Evolutionary conservation across 2,797 vertebrate genomes (phyloP).

Genomic region (Mormyrus hasselquistii): DNA sequence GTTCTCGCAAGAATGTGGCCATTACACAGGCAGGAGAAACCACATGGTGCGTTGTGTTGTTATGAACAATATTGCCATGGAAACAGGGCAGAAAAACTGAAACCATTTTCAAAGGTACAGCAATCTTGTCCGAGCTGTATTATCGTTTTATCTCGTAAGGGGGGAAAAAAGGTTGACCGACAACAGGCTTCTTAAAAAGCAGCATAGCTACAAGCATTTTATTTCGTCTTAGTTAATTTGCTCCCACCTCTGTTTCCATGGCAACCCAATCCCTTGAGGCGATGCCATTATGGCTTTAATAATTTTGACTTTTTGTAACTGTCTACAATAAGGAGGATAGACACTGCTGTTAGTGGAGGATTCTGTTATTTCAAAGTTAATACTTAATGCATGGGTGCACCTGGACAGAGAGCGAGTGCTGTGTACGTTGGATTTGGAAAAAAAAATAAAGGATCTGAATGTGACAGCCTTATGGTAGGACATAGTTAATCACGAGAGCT

Average conservation of each 20-base stretch:
- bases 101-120: conserved; percentile 5
- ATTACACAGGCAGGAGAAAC: background rate
- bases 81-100: conserved; percentile 12
- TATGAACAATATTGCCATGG: conserved; percentile 17
- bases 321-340: background rate
- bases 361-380: background rate
- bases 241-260: conserved; percentile 3
- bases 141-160: conserved; percentile 13
- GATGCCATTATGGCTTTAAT: background rate
- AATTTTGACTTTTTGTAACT: background rate
- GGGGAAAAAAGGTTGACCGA: conserved; percentile 9
- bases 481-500: background rate
- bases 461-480: background rate
- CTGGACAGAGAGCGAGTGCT: background rate
- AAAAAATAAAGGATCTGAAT: background rate
- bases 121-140: background rate
- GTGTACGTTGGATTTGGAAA: background rate
- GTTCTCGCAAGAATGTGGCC: background rate
- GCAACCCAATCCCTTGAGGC: background rate
- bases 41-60: background rate
- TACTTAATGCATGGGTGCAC: background rate
- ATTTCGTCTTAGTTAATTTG: conserved; percentile 7
- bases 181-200: conserved; percentile 13
- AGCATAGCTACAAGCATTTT: background rate
- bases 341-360: background rate